Evolutionary conservation across 2,797 vertebrate species (phyloP).

Genomic region (Chrosomus eos): DNA sequence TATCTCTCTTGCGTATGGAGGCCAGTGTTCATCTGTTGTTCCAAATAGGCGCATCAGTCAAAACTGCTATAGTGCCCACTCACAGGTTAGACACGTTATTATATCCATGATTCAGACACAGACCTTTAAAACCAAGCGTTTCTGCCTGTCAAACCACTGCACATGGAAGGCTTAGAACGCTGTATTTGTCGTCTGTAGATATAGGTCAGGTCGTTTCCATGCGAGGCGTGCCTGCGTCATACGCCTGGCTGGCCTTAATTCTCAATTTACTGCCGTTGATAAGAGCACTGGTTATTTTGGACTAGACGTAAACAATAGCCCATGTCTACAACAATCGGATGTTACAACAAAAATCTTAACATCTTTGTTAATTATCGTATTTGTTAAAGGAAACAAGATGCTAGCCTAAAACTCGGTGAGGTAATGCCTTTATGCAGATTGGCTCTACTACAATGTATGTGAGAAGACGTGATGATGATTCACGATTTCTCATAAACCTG

Average conservation of each 20-base stretch:
- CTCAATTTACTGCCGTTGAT: slow-evolving; percentile 40
- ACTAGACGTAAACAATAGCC: neutral
- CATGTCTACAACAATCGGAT: neutral
- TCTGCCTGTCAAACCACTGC: slow-evolving; percentile 17
- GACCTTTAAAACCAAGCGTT: slow-evolving; percentile 1
- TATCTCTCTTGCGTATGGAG: slow-evolving; percentile 20
- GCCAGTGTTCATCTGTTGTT: neutral
- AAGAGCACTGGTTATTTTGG: slow-evolving; percentile 7
- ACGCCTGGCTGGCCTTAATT: slow-evolving; percentile 45
- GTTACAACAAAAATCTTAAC: neutral
- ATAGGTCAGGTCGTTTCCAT: slow-evolving; percentile 42
- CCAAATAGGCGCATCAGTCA: neutral
- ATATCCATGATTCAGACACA: neutral
- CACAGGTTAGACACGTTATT: neutral
- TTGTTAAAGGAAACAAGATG: neutral
- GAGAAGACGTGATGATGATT: slow-evolving; percentile 42
- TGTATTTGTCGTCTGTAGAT: slow-evolving; percentile 38
- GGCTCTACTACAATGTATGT: neutral
- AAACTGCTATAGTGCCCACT: neutral
- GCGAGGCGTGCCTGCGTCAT: slow-evolving; percentile 41
- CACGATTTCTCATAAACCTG: slow-evolving; percentile 18
- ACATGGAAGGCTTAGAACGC: slow-evolving; percentile 13
- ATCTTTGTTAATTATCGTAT: neutral
- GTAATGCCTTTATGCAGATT: slow-evolving; percentile 8
- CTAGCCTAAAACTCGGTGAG: neutral